Evolutionary conservation across 2,797 vertebrate species (phyloP), one percentile per base, ranked within the genome.

Genomic region (Ptychadena robeensis): DNA sequence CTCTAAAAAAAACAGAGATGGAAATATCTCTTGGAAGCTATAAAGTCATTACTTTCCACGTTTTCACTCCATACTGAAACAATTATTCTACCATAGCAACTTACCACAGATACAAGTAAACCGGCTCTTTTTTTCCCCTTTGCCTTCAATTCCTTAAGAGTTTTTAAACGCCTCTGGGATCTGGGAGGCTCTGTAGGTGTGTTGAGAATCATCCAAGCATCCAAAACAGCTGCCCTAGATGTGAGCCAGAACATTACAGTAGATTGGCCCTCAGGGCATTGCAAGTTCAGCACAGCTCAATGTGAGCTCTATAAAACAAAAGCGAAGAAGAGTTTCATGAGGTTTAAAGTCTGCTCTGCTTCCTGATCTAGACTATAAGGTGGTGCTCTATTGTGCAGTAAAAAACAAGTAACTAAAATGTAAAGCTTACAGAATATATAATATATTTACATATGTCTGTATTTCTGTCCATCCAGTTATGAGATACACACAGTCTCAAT

Each of bases 31-130:
- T 61, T 35, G 61, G 44, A 79, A 72, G 71, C 65, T 63, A 38
- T 66, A 70, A 77, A 71, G n/a, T 34, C 14, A 57, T 57, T 48
- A 72, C 38, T 79, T 79, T 83, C 44, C 28, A 67, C 37, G 57
- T 80, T 40, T 80, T 80, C 37, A 14, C 64, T 70, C 71, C 77
- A 85, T 65, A 32, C 57, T 80, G 82, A 80, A 80, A 32, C 69
- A 44, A 85, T 85, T 85, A 80, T n/a, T 35, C 37, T 32, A 40
- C 76, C 68, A 83, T 83, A 63, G 82, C 74, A 73, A 80, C 82
- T 28, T 35, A 32, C 71, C 65, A 74, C 28, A 84, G 35, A 64
- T 75, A 44, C 71, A 69, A 64, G 28, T 63, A 84, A 83, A 73
- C 72, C 74, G n/a, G 28, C 22, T 27, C 25, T 25, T 34, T 48